Evolutionary conservation across 2,888 invertebrate genomes (phyloP).

Genomic region (Lissonota sp.): DNA sequence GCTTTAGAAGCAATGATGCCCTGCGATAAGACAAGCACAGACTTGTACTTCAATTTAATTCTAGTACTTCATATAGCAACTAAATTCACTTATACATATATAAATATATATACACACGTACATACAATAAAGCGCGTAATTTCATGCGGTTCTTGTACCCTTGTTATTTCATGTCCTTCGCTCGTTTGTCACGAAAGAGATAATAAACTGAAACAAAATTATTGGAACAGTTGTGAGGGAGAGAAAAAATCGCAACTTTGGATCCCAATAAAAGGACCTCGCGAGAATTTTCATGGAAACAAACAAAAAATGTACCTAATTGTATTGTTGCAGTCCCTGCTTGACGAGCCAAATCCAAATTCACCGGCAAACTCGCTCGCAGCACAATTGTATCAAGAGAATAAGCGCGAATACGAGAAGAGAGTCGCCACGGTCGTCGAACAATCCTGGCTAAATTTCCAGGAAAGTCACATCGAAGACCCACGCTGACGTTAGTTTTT

Average conservation of each 20-base stretch:
- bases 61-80: constrained; percentile 75
- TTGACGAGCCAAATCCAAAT: constrained; percentile 89
- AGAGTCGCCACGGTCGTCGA: constrained; percentile 88
- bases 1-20: constrained; percentile 62
- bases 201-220: not conserved
- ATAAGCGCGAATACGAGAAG: constrained; percentile 88
- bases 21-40: constrained; percentile 68
- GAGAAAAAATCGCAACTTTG: too few species aligned
- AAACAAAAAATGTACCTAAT: constrained; percentile 45
- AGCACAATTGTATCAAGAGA: constrained; percentile 88
- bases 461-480: constrained; percentile 82
- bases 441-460: constrained; percentile 86
- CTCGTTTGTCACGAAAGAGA: constrained; percentile 39
- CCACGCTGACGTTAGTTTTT: constrained; percentile 81
- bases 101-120: constrained; percentile 70
- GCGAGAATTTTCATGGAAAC: constrained; percentile 2
- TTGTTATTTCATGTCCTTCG: constrained; percentile 50
- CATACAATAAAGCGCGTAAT: constrained; percentile 79
- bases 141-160: constrained; percentile 69
- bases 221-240: too few species aligned
- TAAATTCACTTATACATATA: constrained; percentile 75
- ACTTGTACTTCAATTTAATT: constrained; percentile 74
- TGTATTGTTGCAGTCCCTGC: constrained; percentile 85
- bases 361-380: constrained; percentile 89
- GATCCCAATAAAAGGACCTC: too few species aligned